Base-by-base conservation (phyloP, 2,888 invertebrate genomes). In the Autographa pulchrina region DNA sequence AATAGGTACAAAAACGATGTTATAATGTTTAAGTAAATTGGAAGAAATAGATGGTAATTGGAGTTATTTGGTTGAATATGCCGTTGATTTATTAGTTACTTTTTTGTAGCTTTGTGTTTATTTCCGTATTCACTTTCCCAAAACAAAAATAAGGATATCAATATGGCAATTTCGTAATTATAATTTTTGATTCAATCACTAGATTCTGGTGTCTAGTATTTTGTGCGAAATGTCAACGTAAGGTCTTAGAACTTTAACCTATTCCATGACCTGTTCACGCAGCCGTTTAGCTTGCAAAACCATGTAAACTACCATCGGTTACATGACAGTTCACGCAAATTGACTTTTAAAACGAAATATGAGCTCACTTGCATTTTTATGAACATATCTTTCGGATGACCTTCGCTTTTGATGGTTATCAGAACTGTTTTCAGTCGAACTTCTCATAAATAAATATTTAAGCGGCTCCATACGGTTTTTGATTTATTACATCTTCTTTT, bases 371-470 rank as follows among this genome's bases (percentile, higher is more conserved):
- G 70, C 69, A 79, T 74, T 73, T 64, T 80, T 74, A 66, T 67
- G 54, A 68, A 74, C 59, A 70, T 65, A 61, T 72, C 62, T 68
- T 31, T 11, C 2, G 20, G 25, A 25, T 67, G 61, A 80, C 82
- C 78, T 78, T 82, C 70, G 70, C 62, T 32, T 58, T 67, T 59
- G 75, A 82, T 83, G 41, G 20, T 72, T 65, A 80, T 81, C 77
- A 59, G 54, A 64, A 65, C 31, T 32, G 72, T 62, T 78, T 75
- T 75, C 69, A 74, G 64, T 38, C 59, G 70, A 54, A 43, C 14
- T 3, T 25, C 35, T 32, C 41, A 73, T 77, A 74, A 70, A 72
- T 73, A 71, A 62, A 65, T 65, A 75, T 72, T 77, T 60, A 70
- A 79, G 70, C 65, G 73, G 56, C 43, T 59, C 62, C 69, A 82